These are phyloP conservation scores for Bombus difficillimus DNA, from an alignment of 1,140 invertebrate genomes.

Conservation along the genomic window DNA sequence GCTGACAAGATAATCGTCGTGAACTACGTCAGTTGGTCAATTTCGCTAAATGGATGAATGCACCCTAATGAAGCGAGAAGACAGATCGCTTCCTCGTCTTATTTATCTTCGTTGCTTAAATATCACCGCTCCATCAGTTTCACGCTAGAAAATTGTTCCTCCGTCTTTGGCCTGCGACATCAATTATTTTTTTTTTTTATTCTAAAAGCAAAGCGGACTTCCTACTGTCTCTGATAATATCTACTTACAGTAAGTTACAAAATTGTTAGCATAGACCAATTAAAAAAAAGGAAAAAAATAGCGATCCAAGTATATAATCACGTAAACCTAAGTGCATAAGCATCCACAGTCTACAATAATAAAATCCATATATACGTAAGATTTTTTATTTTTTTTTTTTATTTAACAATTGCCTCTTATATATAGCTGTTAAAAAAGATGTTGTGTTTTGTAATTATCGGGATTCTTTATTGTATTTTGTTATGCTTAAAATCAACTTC, in stretches of 20 bases:
- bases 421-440: too few species aligned
- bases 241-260: too few species aligned
- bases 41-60: conserved; percentile 61
- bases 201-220: background rate
- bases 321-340: too few species aligned
- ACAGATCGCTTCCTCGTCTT: conserved; percentile 54
- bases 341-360: too few species aligned
- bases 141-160: background rate
- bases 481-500: background rate
- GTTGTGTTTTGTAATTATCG: too few species aligned
- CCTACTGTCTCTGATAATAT: too few species aligned
- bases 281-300: too few species aligned
- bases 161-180: too few species aligned
- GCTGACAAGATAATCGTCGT: conserved; percentile 51
- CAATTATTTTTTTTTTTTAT: background rate
- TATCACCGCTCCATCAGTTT: conserved; percentile 4
- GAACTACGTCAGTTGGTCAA: conserved; percentile 60
- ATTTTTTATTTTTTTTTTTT: background rate
- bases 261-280: too few species aligned
- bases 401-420: background rate
- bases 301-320: too few species aligned
- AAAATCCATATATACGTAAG: too few species aligned
- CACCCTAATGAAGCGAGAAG: conserved; percentile 55
- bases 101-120: conserved; percentile 55
- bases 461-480: too few species aligned